phyloP scores from a whole-genome alignment of 2,113 vertebrate genomes.

The Nansenia antarctica region DNA sequence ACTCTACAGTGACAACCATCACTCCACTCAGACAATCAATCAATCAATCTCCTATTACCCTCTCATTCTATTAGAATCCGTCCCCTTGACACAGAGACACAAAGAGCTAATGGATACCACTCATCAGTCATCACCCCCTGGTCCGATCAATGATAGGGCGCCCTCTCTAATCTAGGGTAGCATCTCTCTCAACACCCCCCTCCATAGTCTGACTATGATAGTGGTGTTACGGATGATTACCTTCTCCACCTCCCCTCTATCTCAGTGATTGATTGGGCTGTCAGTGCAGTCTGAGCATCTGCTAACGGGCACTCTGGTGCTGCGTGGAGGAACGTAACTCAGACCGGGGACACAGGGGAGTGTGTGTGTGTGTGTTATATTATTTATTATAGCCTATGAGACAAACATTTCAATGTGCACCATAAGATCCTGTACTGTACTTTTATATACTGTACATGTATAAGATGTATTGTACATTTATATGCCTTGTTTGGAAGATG shows the following conservation, averaged over 20 bases:
- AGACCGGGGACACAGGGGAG: too few species aligned
- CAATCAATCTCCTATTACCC: neutral
- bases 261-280: slow-evolving; percentile 34
- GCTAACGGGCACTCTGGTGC: too few species aligned
- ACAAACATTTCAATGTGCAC: too few species aligned
- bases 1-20: neutral
- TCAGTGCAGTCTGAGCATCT: neutral
- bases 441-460: too few species aligned
- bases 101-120: neutral
- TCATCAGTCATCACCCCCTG: neutral
- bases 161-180: neutral
- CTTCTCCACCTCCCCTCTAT: neutral
- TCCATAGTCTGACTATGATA: neutral
- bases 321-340: too few species aligned
- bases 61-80: neutral
- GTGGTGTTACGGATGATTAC: slow-evolving; percentile 36
- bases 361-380: slow-evolving; percentile 1
- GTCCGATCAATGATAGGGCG: neutral
- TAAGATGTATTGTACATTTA: too few species aligned
- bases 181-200: slow-evolving; percentile 20
- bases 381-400: too few species aligned
- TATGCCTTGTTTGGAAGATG: too few species aligned
- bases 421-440: too few species aligned
- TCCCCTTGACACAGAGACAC: neutral
- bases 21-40: neutral